A percentile compares a stretch with the other conserved stretches of the same genome.
Evolutionary conservation across 2,888 invertebrate species (phyloP).

Genomic region (Lasioglossum calceatum): DNA sequence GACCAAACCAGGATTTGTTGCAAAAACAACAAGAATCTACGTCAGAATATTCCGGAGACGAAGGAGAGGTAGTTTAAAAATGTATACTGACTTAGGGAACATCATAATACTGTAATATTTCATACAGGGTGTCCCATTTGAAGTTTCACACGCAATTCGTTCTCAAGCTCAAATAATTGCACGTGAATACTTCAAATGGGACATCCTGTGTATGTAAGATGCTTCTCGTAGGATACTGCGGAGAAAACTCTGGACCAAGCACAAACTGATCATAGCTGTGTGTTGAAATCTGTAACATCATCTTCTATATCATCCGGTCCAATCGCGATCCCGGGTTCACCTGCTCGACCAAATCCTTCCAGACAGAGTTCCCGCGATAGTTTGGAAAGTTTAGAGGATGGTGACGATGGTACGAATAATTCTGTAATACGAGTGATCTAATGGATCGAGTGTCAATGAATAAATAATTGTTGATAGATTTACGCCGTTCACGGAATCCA

Average conservation of each 20-base stretch:
- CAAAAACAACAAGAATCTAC: conserved; percentile 77
- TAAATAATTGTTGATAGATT: conserved; percentile 71
- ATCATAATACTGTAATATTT: not conserved
- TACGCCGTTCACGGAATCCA: conserved; percentile 89
- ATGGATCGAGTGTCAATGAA: not conserved
- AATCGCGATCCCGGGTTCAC: conserved; percentile 84
- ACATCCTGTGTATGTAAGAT: not conserved
- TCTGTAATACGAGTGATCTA: not conserved
- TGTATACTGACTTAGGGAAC: not conserved
- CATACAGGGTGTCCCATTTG: not conserved
- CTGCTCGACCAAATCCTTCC: conserved; percentile 84
- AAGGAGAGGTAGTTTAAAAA: conserved; percentile 72
- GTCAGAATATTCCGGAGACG: conserved; percentile 78
- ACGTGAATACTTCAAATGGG: not conserved
- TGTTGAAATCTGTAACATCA: conserved; percentile 74
- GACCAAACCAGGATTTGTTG: conserved; percentile 85
- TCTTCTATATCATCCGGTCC: conserved; percentile 82
- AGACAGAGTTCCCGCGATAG: conserved; percentile 86
- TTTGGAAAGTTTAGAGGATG: conserved; percentile 86
- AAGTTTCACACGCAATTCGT: not conserved
- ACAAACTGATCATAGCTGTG: conserved; percentile 74
- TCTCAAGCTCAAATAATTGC: not conserved
- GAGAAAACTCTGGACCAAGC: conserved; percentile 75
- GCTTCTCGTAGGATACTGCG: conserved; percentile 68
- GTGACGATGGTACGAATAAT: conserved; percentile 81